Conservation (phyloP, 2,888 invertebrate genomes). For the Hemaris fuciformis region DNA sequence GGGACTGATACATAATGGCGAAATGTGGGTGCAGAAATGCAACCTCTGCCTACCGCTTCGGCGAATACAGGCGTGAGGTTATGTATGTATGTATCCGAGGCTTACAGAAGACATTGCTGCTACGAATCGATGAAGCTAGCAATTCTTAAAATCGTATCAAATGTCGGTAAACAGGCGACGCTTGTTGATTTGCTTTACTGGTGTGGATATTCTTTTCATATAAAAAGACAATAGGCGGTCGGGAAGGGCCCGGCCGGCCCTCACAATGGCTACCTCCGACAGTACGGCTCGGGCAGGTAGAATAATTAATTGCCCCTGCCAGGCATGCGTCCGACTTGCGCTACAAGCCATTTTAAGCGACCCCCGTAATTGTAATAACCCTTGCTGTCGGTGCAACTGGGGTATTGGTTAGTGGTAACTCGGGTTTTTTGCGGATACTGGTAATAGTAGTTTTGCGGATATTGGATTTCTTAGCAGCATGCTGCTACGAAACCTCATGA, state of each 20-base stretch:
- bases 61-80: too few relatives aligned
- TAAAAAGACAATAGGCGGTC: conserved; percentile 33
- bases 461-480: too few relatives aligned
- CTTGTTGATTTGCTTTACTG: conserved; percentile 40
- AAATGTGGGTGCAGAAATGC: too few relatives aligned
- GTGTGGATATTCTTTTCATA: conserved; percentile 31
- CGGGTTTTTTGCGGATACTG: too few relatives aligned
- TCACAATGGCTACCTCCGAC: conserved; percentile 35
- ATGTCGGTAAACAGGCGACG: conserved; percentile 15
- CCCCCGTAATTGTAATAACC: conserved; percentile 14
- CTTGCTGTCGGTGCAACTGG: not conserved
- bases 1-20: too few relatives aligned
- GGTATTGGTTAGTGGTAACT: not conserved
- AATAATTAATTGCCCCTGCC: conserved; percentile 54
- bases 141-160: not conserved
- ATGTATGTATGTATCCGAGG: too few relatives aligned
- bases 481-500: too few relatives aligned
- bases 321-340: conserved; percentile 35
- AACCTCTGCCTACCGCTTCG: too few relatives aligned
- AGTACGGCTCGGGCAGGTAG: conserved; percentile 44
- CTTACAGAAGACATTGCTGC: too few relatives aligned
- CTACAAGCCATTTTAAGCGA: conserved; percentile 28
- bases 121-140: not conserved
- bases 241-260: conserved; percentile 22
- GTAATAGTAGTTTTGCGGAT: too few relatives aligned